A percentile compares a stretch with the other conserved stretches of the same genome.
These are phyloP conservation scores for Pachypsylla venusta DNA, from an alignment of 1,140 invertebrate genomes.

Conservation along the genomic window DNA sequence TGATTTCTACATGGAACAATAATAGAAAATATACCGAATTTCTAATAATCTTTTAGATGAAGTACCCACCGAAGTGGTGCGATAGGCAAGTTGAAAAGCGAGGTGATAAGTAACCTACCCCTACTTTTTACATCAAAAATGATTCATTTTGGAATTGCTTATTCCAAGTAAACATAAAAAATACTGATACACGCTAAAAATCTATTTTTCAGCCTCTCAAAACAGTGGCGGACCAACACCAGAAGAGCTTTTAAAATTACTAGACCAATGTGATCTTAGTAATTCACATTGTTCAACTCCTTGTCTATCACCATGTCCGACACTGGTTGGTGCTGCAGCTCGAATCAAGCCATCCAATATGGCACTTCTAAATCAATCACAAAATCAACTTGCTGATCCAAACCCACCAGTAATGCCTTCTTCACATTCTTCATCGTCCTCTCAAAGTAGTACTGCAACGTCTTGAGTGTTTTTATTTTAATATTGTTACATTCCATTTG, in stretches of 20 bases:
- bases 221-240: constrained; percentile 67
- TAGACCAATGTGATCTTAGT: constrained; percentile 86
- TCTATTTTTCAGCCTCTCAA: constrained; percentile 1
- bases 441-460: not conserved
- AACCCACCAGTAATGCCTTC: not conserved
- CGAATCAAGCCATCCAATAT: constrained; percentile 57
- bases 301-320: constrained; percentile 66
- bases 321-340: constrained; percentile 39
- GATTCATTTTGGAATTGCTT: too few species aligned
- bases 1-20: too few species aligned
- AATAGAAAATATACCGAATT: too few species aligned
- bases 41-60: too few species aligned
- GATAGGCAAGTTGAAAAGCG: too few species aligned
- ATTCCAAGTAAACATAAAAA: too few species aligned
- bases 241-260: constrained; percentile 69
- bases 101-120: too few species aligned
- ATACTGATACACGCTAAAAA: too few species aligned
- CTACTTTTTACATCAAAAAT: too few species aligned
- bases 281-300: constrained; percentile 70
- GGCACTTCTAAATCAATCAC: constrained; percentile 50
- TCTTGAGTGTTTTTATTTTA: not conserved
- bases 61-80: too few species aligned
- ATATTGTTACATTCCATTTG: too few species aligned
- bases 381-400: constrained; percentile 26
- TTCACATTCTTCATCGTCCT: not conserved